Conservation (phyloP, 2,797 vertebrate species). For the Enteromius trimaculatus region DNA sequence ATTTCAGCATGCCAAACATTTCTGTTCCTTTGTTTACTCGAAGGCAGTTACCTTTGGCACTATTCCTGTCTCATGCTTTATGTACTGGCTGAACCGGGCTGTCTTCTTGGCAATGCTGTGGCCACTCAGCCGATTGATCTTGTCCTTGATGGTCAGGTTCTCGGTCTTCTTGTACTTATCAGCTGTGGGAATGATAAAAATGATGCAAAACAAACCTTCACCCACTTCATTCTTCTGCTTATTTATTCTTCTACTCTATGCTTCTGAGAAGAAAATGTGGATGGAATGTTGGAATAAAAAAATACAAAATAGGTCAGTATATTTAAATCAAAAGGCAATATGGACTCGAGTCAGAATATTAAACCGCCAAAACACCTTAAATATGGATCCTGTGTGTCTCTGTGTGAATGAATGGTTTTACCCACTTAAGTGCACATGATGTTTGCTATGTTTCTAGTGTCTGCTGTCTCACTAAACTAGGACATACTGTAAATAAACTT, state of each 20-base stretch:
- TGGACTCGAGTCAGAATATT: not conserved
- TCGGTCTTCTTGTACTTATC: constrained; percentile 91
- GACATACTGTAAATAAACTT: not conserved
- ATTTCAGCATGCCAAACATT: not conserved
- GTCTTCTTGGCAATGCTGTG: constrained; percentile 97
- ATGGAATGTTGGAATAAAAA: not conserved
- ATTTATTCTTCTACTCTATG: no score
- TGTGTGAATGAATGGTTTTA: not conserved
- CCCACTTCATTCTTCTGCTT: not conserved
- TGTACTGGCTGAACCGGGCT: constrained; percentile 84
- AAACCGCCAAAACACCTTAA: not conserved
- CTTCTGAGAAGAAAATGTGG: not conserved
- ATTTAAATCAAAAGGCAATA: not conserved
- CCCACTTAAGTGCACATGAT: not conserved
- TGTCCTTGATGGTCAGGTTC: constrained; percentile 86
- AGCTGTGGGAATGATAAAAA: constrained; percentile 71
- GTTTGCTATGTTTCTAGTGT: not conserved
- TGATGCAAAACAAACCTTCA: not conserved
- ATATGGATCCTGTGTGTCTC: not conserved
- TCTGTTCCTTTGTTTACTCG: constrained; percentile 28
- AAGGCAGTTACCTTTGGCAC: constrained; percentile 80
- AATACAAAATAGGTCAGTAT: not conserved
- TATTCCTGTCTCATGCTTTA: constrained; percentile 92
- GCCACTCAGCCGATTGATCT: constrained; percentile 87
- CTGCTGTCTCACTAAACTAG: not conserved